A percentile compares a stretch with the other conserved stretches of the same genome.
phyloP scores from a whole-genome alignment of 1,140 invertebrate species.

The Coenobita brevimanus region DNA sequence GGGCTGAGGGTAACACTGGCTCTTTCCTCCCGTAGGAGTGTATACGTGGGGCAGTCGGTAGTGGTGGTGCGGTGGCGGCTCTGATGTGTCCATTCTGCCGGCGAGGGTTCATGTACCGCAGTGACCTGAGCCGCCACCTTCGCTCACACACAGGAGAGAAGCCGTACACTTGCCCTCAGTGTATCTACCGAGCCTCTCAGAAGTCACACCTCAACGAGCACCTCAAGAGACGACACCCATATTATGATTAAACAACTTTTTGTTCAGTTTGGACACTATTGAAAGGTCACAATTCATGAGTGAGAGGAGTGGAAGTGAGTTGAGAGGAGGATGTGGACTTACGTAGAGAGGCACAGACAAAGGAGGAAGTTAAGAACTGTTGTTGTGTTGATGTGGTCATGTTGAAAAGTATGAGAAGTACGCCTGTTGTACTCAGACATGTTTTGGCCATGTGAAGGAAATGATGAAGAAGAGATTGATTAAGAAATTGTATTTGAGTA shows the following conservation, averaged over 20 bases:
- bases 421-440: too few relatives aligned
- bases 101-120: conserved; percentile 51
- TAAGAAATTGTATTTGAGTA: too few relatives aligned
- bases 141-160: conserved; percentile 49
- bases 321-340: too few relatives aligned
- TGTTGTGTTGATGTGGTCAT: too few relatives aligned
- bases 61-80: conserved; percentile 16
- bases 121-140: conserved; percentile 35
- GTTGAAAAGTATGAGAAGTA: too few relatives aligned
- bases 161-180: conserved; percentile 46
- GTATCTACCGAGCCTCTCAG: conserved; percentile 45
- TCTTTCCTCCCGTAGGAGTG: conserved; percentile 43
- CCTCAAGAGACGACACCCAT: conserved; percentile 31
- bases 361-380: too few relatives aligned
- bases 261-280: too few relatives aligned
- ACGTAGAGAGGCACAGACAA: too few relatives aligned
- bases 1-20: conserved; percentile 10
- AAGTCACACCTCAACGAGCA: conserved; percentile 51
- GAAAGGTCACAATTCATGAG: too few relatives aligned
- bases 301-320: too few relatives aligned
- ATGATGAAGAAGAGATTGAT: too few relatives aligned
- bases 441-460: too few relatives aligned
- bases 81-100: conserved; percentile 43
- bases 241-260: background rate
- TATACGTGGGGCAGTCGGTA: background rate